Conservation (phyloP, 2,113 vertebrate species). For the Hystrix brachyura region DNA sequence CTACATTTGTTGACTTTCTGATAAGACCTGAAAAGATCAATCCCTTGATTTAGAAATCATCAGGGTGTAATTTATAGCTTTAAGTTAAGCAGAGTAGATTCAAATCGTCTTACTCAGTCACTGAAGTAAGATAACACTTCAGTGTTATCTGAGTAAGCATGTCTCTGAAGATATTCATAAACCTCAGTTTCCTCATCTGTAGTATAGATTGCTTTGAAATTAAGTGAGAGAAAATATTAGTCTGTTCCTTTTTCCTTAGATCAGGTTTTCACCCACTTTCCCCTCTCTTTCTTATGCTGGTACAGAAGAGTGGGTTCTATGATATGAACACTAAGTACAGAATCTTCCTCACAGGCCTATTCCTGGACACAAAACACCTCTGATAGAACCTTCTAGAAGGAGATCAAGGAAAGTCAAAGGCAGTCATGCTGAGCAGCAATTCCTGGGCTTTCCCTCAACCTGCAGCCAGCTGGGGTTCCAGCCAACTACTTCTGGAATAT, state of each 20-base stretch:
- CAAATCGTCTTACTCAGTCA: not conserved
- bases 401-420: not conserved
- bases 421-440: not conserved
- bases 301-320: not conserved
- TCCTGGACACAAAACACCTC: not conserved
- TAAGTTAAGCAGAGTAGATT: not conserved
- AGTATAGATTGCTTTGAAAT: not conserved
- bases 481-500: rapidly evolving
- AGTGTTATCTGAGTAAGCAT: not conserved
- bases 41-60: not conserved
- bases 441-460: not conserved
- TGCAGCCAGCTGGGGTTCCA: not conserved
- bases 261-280: not conserved
- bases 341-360: not conserved
- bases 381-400: not conserved
- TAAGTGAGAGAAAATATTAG: not conserved
- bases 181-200: not conserved
- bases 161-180: not conserved
- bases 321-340: not conserved
- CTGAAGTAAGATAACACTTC: not conserved
- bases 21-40: not conserved
- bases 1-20: not conserved
- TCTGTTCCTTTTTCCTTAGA: not conserved
- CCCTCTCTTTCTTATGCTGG: not conserved
- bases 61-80: not conserved